phyloP scores from a whole-genome alignment of 2,888 invertebrate genomes.

The Uloborus plumipes region DNA sequence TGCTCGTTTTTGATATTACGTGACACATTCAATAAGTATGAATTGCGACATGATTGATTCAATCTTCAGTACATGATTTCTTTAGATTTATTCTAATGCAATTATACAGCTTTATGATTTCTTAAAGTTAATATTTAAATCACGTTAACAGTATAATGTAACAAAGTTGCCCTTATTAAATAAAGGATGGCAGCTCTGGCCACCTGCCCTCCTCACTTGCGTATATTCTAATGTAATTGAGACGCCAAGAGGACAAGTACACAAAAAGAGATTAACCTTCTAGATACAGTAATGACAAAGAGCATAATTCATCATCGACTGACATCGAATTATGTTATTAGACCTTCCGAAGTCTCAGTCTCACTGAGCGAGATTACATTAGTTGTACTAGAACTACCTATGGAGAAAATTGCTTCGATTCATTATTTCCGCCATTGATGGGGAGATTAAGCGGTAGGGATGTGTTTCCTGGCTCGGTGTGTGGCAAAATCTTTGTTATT shows the following conservation, averaged over 20 bases:
- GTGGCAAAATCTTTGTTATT: not conserved
- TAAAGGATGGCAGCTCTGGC: not conserved
- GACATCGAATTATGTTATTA: slow-evolving; percentile 61
- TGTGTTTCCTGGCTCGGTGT: not conserved
- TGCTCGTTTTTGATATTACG: no score
- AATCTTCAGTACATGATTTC: no score
- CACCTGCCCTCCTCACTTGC: slow-evolving; percentile 32
- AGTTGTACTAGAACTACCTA: slow-evolving; percentile 11
- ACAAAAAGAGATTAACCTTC: slow-evolving; percentile 31
- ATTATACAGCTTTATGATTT: no score
- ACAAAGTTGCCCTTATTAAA: no score
- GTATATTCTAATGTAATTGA: slow-evolving; percentile 57
- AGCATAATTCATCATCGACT: slow-evolving; percentile 49
- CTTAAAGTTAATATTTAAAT: no score
- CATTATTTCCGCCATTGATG: slow-evolving; percentile 55
- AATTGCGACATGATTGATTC: no score
- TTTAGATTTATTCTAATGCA: no score
- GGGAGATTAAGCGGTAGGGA: not conserved
- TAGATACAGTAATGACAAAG: slow-evolving; percentile 45
- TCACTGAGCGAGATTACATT: slow-evolving; percentile 15
- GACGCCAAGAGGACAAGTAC: slow-evolving; percentile 44
- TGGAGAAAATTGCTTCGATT: slow-evolving; percentile 44
- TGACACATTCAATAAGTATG: no score
- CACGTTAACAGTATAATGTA: no score
- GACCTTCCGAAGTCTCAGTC: slow-evolving; percentile 24